These are phyloP conservation scores for Actinostola sp. DNA, from an alignment of 92 coral and sea anemone genomes.

Conservation along the genomic window DNA sequence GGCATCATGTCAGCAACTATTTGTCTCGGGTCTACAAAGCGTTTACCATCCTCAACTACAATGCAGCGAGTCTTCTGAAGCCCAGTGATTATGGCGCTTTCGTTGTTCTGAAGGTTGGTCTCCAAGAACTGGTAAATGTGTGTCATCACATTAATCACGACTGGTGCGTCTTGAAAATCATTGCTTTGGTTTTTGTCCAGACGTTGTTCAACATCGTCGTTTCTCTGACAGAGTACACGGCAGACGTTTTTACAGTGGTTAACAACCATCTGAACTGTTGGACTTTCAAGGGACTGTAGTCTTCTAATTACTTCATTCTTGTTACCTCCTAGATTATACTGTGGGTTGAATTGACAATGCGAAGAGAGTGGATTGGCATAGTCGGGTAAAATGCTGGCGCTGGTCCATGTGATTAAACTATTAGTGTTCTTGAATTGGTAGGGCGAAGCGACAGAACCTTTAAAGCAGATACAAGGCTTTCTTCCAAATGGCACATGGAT, in stretches of 20 bases:
- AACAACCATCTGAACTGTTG: slow-evolving; percentile 62
- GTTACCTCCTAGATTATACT: background rate
- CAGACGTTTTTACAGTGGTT: slow-evolving; percentile 65
- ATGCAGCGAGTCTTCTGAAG: slow-evolving; percentile 50
- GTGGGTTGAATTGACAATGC: background rate
- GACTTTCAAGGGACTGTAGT: slow-evolving; percentile 48
- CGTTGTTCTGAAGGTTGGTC: background rate
- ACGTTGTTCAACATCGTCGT: no score
- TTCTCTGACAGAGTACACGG: slow-evolving; percentile 6
- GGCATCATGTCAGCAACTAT: slow-evolving; percentile 47
- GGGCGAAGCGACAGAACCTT: slow-evolving; percentile 40
- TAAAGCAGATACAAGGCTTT: slow-evolving; percentile 49
- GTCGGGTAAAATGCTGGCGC: slow-evolving; percentile 49
- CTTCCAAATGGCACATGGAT: slow-evolving; percentile 48
- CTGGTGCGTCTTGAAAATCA: background rate
- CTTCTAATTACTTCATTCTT: background rate
- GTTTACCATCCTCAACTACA: slow-evolving; percentile 63
- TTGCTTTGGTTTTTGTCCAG: no score
- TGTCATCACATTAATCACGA: slow-evolving; percentile 50
- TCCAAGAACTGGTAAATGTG: slow-evolving; percentile 60
- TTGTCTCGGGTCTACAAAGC: slow-evolving; percentile 53
- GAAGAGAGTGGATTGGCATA: slow-evolving; percentile 32
- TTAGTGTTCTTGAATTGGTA: no score
- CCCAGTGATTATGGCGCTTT: background rate
- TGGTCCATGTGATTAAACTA: slow-evolving; percentile 58